These are phyloP conservation scores for Amniataba percoides DNA, from an alignment of 2,797 vertebrate genomes.

Conservation along the genomic window DNA sequence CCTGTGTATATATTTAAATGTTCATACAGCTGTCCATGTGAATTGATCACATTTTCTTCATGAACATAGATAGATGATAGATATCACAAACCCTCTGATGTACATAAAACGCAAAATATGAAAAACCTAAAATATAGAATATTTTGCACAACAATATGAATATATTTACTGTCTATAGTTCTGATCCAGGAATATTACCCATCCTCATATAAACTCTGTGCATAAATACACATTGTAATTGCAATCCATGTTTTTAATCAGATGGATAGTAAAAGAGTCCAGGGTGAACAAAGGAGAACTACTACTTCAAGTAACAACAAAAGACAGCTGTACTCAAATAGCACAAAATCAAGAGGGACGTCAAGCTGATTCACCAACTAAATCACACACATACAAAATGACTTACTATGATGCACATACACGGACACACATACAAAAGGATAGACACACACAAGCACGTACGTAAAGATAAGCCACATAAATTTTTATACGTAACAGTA, in stretches of 20 bases:
- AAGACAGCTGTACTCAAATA: constrained; percentile 1
- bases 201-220: constrained; percentile 23
- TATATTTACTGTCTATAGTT: neutral
- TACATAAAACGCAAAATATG: neutral
- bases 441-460: neutral
- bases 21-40: neutral
- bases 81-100: neutral
- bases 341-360: constrained; percentile 19
- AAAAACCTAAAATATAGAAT: too few relatives aligned
- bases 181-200: constrained; percentile 13
- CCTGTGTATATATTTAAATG: too few relatives aligned
- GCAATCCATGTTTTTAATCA: constrained; percentile 16
- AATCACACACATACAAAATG: neutral
- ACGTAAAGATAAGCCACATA: neutral
- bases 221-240: constrained; percentile 1
- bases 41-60: neutral
- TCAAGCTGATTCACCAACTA: constrained; percentile 21
- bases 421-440: constrained; percentile 9
- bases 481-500: constrained; percentile 18
- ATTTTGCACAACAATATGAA: too few relatives aligned
- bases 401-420: neutral
- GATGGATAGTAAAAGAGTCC: constrained; percentile 4
- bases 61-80: too few relatives aligned
- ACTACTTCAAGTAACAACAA: neutral
- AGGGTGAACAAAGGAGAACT: constrained; percentile 1